Evolutionary conservation across 2,888 invertebrate genomes (phyloP), one percentile per base, ranked within the genome.

Genomic region (Tetragonisca angustula): DNA sequence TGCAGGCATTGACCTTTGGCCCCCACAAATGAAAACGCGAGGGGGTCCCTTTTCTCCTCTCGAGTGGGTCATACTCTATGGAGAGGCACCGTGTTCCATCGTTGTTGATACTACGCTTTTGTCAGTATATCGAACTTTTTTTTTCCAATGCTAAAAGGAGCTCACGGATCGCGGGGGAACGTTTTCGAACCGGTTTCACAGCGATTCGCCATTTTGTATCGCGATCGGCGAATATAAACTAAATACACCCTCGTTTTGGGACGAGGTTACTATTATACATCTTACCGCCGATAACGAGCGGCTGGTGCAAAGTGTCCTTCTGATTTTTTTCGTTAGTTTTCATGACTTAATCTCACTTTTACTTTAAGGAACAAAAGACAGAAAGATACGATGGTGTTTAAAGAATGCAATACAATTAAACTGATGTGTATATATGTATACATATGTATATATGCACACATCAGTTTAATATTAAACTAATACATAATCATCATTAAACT

Each of bases 1-100:
- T 84, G 88, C 90, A 83, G 85, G 91, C 91, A 92, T 91, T 92
- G 92, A 92, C 91, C 92, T 91, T 91, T 91, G 79, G 56, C 88
- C 89, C 89, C 89, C 56, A 81, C 84, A 86, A 88, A 91, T 89
- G 90, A 91, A 91, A 92, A 91, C 87, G 88, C 88, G 85, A 92
- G 90, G 90, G 82, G 90, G 88, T 79, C 80, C 86, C 81, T 85
- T 84, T 87, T 89, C 88, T 77, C 32, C 80, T 79, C 50, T 90
- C 87, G 87, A 91, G 91, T 91, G 91, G 91, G 84, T 90, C 90
- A 88, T 86, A 88, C 84, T 86, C 79, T 78, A 76, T 83, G 76
- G 82, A 87, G 85, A 87, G 81, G 79, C 70, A 79, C 77, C 82
- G 69, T 50, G 64, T 81, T 86, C 81, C 81, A 79, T 87, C 79